These are phyloP conservation scores for Caligus rogercresseyi DNA, from an alignment of 1,140 invertebrate species.

Conservation along the genomic window DNA sequence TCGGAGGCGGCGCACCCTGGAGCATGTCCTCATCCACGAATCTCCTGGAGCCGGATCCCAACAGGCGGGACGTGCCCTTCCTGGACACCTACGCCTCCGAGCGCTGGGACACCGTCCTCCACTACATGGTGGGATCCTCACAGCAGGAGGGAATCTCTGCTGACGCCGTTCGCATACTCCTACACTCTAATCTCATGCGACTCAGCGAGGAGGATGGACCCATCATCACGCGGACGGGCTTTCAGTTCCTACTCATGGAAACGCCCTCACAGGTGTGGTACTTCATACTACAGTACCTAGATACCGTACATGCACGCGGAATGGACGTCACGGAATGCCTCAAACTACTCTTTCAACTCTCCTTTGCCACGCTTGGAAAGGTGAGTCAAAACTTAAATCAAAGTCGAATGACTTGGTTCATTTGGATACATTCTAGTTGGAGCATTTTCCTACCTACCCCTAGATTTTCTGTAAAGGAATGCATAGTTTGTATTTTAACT, in stretches of 20 bases:
- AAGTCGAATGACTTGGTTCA: slow-evolving; percentile 1
- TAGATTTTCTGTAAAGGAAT: too few relatives aligned
- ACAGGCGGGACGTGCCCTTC: slow-evolving; percentile 67
- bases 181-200: slow-evolving; percentile 82
- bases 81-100: slow-evolving; percentile 81
- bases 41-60: slow-evolving; percentile 69
- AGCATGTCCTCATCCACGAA: slow-evolving; percentile 59
- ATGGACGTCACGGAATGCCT: slow-evolving; percentile 75
- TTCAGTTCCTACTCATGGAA: slow-evolving; percentile 86
- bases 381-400: slow-evolving; percentile 31
- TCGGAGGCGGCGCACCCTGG: slow-evolving; percentile 77
- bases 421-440: too few relatives aligned
- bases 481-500: not conserved
- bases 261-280: slow-evolving; percentile 83
- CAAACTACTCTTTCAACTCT: slow-evolving; percentile 84
- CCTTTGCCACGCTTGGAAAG: slow-evolving; percentile 85
- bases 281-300: slow-evolving; percentile 85
- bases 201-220: not conserved
- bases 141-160: slow-evolving; percentile 67
- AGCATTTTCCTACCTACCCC: too few relatives aligned
- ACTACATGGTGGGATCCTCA: slow-evolving; percentile 86
- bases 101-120: slow-evolving; percentile 87
- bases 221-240: slow-evolving; percentile 67
- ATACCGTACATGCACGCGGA: slow-evolving; percentile 63
- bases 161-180: slow-evolving; percentile 74